Evolutionary conservation across 1,140 invertebrate species (phyloP).

Genomic region (Lysiphlebus fabarum): DNA sequence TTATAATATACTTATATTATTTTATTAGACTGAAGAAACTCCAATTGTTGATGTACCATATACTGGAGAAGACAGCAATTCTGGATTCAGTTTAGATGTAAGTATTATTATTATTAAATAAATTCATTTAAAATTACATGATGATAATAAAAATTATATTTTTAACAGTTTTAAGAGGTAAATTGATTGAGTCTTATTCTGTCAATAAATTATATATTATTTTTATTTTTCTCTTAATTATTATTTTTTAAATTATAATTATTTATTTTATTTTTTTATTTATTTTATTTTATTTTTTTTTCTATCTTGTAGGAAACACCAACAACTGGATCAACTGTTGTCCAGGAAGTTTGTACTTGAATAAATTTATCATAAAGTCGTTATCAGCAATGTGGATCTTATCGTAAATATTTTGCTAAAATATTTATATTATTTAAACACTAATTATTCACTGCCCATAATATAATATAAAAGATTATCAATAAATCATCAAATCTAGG

Average conservation of each 20-base stretch:
- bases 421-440: too few species aligned
- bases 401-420: too few species aligned
- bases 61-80: conserved; percentile 46
- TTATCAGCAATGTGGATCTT: not conserved
- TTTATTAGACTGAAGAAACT: conserved; percentile 39
- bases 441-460: conserved; percentile 48
- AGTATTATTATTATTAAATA: conserved; percentile 36
- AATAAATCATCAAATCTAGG: too few species aligned
- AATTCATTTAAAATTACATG: too few species aligned
- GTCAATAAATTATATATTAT: too few species aligned
- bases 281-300: conserved; percentile 1
- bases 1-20: conserved; percentile 18
- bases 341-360: conserved; percentile 50
- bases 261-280: too few species aligned
- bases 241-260: too few species aligned
- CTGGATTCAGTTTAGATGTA: conserved; percentile 47
- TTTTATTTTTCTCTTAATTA: too few species aligned
- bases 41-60: conserved; percentile 40
- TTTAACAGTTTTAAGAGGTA: too few species aligned
- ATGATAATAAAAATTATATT: conserved; percentile 1
- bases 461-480: conserved; percentile 35
- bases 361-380: conserved; percentile 32
- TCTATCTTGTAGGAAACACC: conserved; percentile 35
- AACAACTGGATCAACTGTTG: conserved; percentile 36
- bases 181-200: too few species aligned